Conservation (phyloP, 2,113 vertebrate species). For the Dascyllus trimaculatus region DNA sequence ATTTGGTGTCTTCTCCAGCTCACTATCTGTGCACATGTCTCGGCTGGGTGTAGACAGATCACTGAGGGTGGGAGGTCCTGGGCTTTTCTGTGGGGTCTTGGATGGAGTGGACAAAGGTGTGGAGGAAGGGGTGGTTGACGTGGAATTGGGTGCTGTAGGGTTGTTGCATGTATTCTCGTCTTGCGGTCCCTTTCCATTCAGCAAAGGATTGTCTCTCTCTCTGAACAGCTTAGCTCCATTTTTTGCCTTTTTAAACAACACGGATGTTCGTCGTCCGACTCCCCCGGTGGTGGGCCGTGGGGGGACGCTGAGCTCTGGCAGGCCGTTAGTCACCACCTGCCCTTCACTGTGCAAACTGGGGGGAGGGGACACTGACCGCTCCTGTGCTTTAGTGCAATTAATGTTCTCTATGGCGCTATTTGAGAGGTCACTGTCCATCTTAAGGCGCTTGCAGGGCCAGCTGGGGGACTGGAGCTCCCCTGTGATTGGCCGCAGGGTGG, state of each 20-base stretch:
- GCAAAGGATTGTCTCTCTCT: slow-evolving; percentile 85
- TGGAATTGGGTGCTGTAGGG: slow-evolving; percentile 60
- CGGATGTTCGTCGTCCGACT: slow-evolving; percentile 91
- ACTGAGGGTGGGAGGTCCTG: slow-evolving; percentile 65
- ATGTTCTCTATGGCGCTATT: slow-evolving; percentile 78
- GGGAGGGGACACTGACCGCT: slow-evolving; percentile 65
- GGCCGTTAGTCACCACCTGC: slow-evolving; percentile 79
- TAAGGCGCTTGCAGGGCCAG: slow-evolving; percentile 86
- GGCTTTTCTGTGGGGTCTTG: slow-evolving; percentile 73
- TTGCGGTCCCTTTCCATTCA: slow-evolving; percentile 85
- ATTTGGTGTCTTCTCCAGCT: slow-evolving; percentile 84
- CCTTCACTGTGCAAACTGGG: slow-evolving; percentile 69
- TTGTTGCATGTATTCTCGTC: slow-evolving; percentile 58
- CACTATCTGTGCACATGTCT: slow-evolving; percentile 82
- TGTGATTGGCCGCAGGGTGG: slow-evolving; percentile 92
- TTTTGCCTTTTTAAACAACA: slow-evolving; percentile 95
- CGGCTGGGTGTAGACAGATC: slow-evolving; percentile 60
- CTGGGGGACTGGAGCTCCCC: slow-evolving; percentile 84
- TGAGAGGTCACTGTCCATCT: slow-evolving; percentile 83
- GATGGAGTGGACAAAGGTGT: slow-evolving; percentile 65
- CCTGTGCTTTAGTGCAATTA: slow-evolving; percentile 71
- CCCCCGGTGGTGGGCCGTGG: slow-evolving; percentile 73
- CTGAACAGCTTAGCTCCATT: slow-evolving; percentile 91
- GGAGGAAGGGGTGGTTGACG: slow-evolving; percentile 65
- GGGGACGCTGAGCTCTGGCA: slow-evolving; percentile 71